phyloP scores from a whole-genome alignment of 2,888 invertebrate genomes.

The Ptychoptera albimana region DNA sequence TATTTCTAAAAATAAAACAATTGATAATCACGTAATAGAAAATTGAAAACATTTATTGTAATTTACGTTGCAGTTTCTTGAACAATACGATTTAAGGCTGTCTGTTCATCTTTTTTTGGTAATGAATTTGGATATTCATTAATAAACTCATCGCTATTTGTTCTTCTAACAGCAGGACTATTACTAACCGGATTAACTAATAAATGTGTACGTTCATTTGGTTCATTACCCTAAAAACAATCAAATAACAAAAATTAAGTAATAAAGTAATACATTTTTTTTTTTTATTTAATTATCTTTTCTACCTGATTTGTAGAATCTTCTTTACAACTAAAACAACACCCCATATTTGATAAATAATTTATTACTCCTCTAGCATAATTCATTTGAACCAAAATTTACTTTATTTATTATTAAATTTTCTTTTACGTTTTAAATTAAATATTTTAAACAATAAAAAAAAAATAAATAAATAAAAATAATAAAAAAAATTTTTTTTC shows the following conservation, averaged over 20 bases:
- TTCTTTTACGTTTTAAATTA: not conserved
- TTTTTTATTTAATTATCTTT: not conserved
- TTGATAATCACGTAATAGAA: not conserved
- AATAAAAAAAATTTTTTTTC: no score
- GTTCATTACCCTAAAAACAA: constrained; percentile 24
- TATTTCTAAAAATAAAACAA: constrained; percentile 45
- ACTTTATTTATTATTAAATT: no score
- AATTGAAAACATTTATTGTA: not conserved
- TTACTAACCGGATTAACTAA: constrained; percentile 61
- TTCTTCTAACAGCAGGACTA: constrained; percentile 52
- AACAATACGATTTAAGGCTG: constrained; percentile 73
- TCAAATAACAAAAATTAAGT: not conserved
- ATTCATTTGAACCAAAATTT: constrained; percentile 19
- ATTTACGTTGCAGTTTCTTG: constrained; percentile 77
- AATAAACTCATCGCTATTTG: constrained; percentile 52
- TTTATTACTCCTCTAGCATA: constrained; percentile 22
- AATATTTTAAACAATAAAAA: no score
- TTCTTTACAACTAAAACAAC: constrained; percentile 26
- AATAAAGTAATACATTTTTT: not conserved
- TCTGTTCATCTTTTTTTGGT: constrained; percentile 79
- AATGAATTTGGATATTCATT: constrained; percentile 43
- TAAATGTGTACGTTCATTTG: constrained; percentile 63
- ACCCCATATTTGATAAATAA: constrained; percentile 22
- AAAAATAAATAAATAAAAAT: no score
- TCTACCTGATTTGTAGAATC: constrained; percentile 22